A percentile compares a stretch with the other conserved stretches of the same genome.
Conservation (phyloP, 2,888 invertebrate species). For the Caenorhabditis zanzibari region DNA sequence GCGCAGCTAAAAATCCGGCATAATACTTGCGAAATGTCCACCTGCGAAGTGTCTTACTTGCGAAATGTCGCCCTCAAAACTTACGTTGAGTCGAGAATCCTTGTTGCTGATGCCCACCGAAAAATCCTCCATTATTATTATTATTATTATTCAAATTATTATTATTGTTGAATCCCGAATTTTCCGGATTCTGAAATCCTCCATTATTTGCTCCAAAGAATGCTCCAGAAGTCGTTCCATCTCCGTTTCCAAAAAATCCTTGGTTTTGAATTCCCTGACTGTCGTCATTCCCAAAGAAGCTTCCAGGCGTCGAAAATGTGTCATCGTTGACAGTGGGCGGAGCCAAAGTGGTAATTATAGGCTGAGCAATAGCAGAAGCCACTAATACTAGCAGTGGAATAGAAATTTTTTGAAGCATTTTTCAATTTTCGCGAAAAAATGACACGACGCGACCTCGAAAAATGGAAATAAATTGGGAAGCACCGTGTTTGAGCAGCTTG, state of each 20-base stretch:
- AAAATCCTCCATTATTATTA: constrained; percentile 34
- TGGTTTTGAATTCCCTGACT: constrained; percentile 7
- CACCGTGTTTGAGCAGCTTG: constrained; percentile 1
- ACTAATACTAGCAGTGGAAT: neutral
- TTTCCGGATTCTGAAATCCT: neutral
- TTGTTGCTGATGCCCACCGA: constrained; percentile 33
- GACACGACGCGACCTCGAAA: constrained; percentile 13
- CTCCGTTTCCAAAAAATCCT: constrained; percentile 12
- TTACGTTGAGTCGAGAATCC: constrained; percentile 33
- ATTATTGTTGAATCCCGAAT: neutral
- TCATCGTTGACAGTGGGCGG: constrained; percentile 12
- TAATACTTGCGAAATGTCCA: neutral
- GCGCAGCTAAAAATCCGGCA: too few species aligned
- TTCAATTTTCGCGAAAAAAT: neutral
- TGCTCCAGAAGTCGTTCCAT: constrained; percentile 3
- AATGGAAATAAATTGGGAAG: neutral
- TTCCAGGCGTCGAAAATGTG: constrained; percentile 1
- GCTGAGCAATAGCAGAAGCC: constrained; percentile 1
- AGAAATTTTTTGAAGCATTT: neutral
- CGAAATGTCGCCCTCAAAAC: neutral
- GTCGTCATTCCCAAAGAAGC: neutral
- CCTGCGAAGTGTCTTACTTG: neutral
- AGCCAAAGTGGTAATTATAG: neutral
- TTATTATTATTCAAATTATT: neutral
- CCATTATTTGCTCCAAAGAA: neutral